A percentile compares a stretch with the other conserved stretches of the same genome.
Conservation (phyloP, 2,797 vertebrate genomes). For the Peromyscus melanophrys region DNA sequence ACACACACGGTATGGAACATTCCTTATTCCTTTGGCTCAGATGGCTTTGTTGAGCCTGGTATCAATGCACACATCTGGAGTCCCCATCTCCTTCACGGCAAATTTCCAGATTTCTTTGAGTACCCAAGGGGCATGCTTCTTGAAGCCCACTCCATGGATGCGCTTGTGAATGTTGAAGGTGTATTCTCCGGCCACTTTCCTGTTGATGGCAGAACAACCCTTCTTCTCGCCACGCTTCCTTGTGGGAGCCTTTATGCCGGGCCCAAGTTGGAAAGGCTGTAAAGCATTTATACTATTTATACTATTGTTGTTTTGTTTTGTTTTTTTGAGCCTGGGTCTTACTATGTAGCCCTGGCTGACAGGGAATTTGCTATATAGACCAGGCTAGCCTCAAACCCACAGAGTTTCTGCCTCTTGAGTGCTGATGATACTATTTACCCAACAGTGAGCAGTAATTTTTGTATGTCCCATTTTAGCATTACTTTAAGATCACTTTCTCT, state of each 20-base stretch:
- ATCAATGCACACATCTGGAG: neutral
- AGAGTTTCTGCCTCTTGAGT: too few relatives aligned
- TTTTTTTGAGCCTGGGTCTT: too few relatives aligned
- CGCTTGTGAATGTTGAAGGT: neutral
- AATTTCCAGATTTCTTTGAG: neutral
- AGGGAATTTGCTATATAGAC: too few relatives aligned
- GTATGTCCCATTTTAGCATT: conserved; percentile 60
- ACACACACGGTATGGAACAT: neutral
- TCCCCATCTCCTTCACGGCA: neutral
- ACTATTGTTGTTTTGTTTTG: too few relatives aligned
- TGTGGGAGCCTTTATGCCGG: neutral
- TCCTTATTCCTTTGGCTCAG: neutral
- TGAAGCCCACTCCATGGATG: neutral
- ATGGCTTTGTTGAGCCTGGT: neutral
- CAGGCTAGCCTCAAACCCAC: too few relatives aligned
- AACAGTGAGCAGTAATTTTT: conserved; percentile 49
- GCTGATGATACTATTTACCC: conserved; percentile 47
- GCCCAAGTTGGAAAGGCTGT: neutral
- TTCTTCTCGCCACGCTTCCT: neutral
- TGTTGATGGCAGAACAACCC: neutral
- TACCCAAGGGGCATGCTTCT: neutral
- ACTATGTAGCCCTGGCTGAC: too few relatives aligned
- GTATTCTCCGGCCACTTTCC: neutral
- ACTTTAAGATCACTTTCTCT: conserved; percentile 35
- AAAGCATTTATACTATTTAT: neutral